Evolutionary conservation across 2,888 invertebrate genomes (phyloP), one percentile per base, ranked within the genome.

Genomic region (Apantesis nais): DNA sequence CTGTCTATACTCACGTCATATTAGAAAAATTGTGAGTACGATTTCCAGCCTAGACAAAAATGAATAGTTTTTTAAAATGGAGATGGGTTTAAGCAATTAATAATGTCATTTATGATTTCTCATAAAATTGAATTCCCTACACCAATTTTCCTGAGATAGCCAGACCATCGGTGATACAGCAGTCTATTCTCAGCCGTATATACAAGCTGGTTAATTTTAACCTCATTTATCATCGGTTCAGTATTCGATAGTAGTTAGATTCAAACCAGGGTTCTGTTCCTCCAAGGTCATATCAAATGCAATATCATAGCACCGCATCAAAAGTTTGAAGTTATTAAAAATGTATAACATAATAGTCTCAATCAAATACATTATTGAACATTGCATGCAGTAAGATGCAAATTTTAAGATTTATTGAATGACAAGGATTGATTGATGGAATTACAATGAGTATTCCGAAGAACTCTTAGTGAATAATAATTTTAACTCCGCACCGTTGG

Each of bases 121-220:
- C 22, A 22, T 48, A 52, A 52, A 52, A 52, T n/a, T n/a, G n/a
- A n/a, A n/a, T n/a, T n/a, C n/a, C n/a, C n/a, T n/a, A n/a, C n/a
- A n/a, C n/a, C n/a, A n/a, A n/a, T n/a, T n/a, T n/a, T 63, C 14
- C 41, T 41, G 41, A 9, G 41, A 34, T 31, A 31, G 9, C 19
- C n/a, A n/a, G 9, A 52, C n/a, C 48, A 65, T 34, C 52, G n/a
- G n/a, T 48, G n/a, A 65, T 48, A 64, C 29, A 29, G 11, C 31
- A 31, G 60, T 29, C 58, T 66, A 66, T 66, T 66, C 1, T 41
- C 22, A 60, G 58, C 31, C 29, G 41, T 66, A 7, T 41, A 66
- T 66, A 66, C n/a, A 61, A 67, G 44, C 25, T 62, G 55, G 19
- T 58, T 66, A 66, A 60, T 41, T 60, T 41, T 66, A 66, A 60